Evolutionary conservation across 2,797 vertebrate genomes (phyloP).

Genomic region (Acanthornis magna): DNA sequence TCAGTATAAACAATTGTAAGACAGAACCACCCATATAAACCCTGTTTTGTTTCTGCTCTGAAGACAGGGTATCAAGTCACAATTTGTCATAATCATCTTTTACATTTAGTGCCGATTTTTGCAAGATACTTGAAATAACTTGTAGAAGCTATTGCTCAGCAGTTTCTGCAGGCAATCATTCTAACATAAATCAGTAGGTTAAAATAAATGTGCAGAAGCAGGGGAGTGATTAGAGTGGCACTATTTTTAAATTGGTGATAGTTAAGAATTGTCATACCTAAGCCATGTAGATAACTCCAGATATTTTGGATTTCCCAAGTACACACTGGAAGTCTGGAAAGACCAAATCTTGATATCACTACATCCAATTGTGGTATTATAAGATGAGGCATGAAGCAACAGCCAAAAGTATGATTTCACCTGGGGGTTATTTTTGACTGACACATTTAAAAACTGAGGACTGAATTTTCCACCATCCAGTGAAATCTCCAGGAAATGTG

Average conservation of each 20-base stretch:
- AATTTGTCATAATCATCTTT: slow-evolving; percentile 40
- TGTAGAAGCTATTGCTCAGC: background rate
- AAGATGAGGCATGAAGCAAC: background rate
- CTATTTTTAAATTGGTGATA: background rate
- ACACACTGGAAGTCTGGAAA: background rate
- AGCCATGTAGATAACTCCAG: background rate
- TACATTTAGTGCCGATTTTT: slow-evolving; percentile 19
- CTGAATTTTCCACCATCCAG: background rate
- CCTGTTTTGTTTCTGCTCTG: slow-evolving; percentile 6
- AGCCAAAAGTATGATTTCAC: background rate
- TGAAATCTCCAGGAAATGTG: background rate
- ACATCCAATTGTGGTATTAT: background rate
- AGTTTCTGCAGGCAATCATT: slow-evolving; percentile 2
- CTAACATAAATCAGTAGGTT: background rate
- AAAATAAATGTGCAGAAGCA: slow-evolving; percentile 3
- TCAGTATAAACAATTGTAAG: slow-evolving; percentile 26
- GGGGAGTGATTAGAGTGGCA: background rate
- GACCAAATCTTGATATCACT: background rate
- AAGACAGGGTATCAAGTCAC: slow-evolving; percentile 20
- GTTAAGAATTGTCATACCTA: background rate
- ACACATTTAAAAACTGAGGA: background rate
- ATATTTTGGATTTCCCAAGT: background rate
- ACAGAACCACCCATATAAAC: background rate
- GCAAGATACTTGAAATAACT: slow-evolving; percentile 17
- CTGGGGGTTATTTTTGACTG: background rate